Percentiles rank a stretch among this genome's conserved stretches.
phyloP scores from a whole-genome alignment of 1,140 invertebrate genomes.

The Dendroctonus ponderosae region DNA sequence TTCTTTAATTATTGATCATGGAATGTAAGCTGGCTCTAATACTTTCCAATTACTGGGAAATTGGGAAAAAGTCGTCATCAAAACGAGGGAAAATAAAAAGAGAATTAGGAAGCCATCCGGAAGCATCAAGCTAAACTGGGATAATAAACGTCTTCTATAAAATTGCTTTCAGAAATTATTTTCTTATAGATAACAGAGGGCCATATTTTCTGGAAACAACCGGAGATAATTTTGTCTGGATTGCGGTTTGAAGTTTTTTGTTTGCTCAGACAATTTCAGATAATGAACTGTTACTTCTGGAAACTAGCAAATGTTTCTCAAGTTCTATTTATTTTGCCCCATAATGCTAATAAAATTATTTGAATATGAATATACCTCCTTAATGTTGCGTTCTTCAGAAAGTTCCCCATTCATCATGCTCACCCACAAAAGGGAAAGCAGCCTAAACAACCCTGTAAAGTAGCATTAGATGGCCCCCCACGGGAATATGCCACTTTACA shows the following conservation, averaged over 20 bases:
- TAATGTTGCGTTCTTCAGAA: too few species aligned
- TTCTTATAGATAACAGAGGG: constrained; percentile 25
- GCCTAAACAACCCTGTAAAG: constrained; percentile 12
- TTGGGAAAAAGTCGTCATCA: constrained; percentile 3
- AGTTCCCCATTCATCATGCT: too few species aligned
- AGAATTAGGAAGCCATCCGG: constrained; percentile 20
- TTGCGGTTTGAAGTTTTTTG: neutral
- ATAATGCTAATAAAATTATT: too few species aligned
- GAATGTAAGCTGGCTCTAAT: neutral
- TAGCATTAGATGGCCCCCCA: constrained; percentile 11
- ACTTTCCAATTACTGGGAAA: neutral
- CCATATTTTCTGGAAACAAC: constrained; percentile 22
- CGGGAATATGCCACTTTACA: constrained; percentile 21
- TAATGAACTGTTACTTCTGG: too few species aligned
- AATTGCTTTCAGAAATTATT: constrained; percentile 27
- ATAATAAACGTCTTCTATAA: constrained; percentile 28
- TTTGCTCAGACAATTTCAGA: neutral
- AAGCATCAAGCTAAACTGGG: constrained; percentile 18
- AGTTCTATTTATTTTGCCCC: too few species aligned
- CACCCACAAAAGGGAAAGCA: constrained; percentile 1
- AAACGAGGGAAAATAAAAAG: constrained; percentile 8
- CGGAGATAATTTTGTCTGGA: constrained; percentile 19
- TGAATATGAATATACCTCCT: too few species aligned
- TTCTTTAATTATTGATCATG: neutral
- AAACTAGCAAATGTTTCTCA: too few species aligned